These are phyloP conservation scores for Oscheius sp. DNA, from an alignment of 1,140 invertebrate genomes.

Conservation along the genomic window DNA sequence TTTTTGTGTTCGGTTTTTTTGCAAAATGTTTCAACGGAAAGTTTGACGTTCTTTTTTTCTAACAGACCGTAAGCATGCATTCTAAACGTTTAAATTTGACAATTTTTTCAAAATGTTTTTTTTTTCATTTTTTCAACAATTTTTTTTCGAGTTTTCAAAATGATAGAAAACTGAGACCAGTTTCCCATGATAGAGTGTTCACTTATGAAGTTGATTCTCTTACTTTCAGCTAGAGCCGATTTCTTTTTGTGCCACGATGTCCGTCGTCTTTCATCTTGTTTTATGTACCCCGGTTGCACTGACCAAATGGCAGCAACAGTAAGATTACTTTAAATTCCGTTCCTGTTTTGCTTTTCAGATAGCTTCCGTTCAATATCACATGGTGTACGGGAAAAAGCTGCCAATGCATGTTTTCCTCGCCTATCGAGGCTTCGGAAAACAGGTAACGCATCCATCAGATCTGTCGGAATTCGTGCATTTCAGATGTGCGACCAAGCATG, in stretches of 20 bases:
- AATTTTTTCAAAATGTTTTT: no score
- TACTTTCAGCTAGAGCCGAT: background rate
- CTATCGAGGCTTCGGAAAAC: conserved; percentile 26
- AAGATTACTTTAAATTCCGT: background rate
- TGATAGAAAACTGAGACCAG: no score
- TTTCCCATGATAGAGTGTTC: no score
- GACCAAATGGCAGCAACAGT: conserved; percentile 21
- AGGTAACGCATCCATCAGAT: conserved; percentile 1
- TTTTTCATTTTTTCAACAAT: no score
- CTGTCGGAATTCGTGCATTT: no score
- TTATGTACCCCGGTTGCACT: conserved; percentile 25
- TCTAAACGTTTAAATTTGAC: no score
- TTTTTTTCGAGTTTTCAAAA: no score
- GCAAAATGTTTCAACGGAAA: no score
- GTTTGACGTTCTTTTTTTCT: no score
- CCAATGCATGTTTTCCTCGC: conserved; percentile 28
- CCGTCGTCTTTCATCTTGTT: conserved; percentile 19
- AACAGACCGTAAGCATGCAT: no score
- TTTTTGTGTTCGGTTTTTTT: no score
- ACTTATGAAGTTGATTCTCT: no score
- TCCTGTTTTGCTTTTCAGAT: conserved; percentile 18
- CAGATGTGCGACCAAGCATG: conserved; percentile 32
- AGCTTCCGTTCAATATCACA: conserved; percentile 33
- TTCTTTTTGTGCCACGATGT: conserved; percentile 30
- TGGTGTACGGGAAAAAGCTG: conserved; percentile 31